phyloP scores from a whole-genome alignment of 2,113 vertebrate genomes.

The Pristiophorus japonicus region DNA sequence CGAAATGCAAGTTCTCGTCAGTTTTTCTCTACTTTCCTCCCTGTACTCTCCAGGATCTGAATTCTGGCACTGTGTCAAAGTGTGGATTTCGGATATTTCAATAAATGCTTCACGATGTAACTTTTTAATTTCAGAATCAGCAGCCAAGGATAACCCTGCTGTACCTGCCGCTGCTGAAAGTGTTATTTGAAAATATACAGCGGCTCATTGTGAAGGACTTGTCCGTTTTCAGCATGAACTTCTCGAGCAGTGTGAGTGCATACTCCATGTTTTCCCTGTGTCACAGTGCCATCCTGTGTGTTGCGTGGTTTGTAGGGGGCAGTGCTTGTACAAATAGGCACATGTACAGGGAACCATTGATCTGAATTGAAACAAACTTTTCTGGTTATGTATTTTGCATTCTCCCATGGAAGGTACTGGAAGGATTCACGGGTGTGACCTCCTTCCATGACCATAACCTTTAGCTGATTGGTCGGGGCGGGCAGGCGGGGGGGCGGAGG shows the following conservation, averaged over 20 bases:
- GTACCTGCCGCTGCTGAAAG: slow-evolving; percentile 79
- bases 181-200: slow-evolving; percentile 84
- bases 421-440: no score
- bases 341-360: background rate
- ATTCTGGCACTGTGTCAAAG: background rate
- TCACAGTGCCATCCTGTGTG: background rate
- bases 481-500: no score
- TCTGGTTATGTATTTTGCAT: background rate
- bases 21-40: background rate
- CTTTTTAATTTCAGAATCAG: slow-evolving; percentile 69
- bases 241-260: slow-evolving; percentile 61
- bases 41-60: background rate
- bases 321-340: background rate
- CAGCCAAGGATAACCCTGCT: slow-evolving; percentile 86
- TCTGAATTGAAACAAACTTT: background rate
- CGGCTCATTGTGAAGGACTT: slow-evolving; percentile 62
- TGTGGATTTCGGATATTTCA: background rate
- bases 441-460: background rate
- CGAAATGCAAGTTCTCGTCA: background rate
- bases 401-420: background rate
- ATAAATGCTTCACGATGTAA: background rate
- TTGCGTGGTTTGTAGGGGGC: background rate
- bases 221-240: slow-evolving; percentile 43
- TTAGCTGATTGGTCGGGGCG: no score
- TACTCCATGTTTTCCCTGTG: background rate